Conservation (phyloP, 2,113 vertebrate species). For the Mastomys natalensis region DNA sequence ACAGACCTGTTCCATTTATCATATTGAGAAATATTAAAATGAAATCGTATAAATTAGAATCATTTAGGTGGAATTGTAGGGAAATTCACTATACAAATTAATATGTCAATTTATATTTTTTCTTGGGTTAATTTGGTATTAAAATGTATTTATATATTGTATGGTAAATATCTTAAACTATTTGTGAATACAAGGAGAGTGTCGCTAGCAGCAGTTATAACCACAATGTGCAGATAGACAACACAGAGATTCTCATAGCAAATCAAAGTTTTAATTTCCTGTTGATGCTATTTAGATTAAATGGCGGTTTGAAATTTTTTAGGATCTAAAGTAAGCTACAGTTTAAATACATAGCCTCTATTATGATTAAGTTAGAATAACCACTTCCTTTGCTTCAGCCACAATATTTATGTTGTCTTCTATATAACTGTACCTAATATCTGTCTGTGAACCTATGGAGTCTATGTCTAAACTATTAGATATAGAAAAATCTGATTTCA, state of each 20-base stretch:
- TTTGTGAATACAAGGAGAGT: background rate
- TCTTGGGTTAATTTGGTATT: background rate
- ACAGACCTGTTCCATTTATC: background rate
- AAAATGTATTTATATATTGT: background rate
- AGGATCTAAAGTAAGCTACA: background rate
- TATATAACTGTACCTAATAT: background rate
- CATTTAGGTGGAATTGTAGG: background rate
- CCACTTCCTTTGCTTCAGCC: background rate
- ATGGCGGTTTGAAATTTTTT: background rate
- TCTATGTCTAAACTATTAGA: background rate
- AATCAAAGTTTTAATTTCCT: background rate
- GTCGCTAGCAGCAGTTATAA: background rate
- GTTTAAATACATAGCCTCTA: background rate
- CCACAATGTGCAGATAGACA: background rate
- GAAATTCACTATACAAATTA: background rate
- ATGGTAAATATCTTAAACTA: background rate
- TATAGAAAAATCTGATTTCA: slow-evolving; percentile 4
- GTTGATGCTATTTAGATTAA: background rate
- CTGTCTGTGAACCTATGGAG: background rate
- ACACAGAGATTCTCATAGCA: background rate
- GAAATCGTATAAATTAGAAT: background rate
- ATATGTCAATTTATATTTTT: background rate
- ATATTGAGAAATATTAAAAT: background rate
- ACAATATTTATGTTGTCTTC: background rate
- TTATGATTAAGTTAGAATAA: background rate